These are phyloP conservation scores for Halcyon smyrnensis DNA, from an alignment of 2,797 vertebrate genomes.

Conservation along the genomic window DNA sequence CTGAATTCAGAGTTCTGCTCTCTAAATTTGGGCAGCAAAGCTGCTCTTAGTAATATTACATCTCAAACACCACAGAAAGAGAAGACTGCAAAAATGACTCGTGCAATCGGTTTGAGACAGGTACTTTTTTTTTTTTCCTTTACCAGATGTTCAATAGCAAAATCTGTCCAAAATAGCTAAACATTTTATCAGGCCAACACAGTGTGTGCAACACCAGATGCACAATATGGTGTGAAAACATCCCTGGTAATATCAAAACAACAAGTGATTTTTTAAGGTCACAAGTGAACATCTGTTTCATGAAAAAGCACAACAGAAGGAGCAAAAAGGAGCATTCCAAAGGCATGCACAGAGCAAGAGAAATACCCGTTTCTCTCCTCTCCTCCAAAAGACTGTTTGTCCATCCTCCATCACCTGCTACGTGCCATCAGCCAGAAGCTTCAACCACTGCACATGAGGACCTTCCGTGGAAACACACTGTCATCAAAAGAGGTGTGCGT, in stretches of 20 bases:
- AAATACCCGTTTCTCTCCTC: neutral
- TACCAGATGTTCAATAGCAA: neutral
- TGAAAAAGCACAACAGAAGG: neutral
- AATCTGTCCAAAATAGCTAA: neutral
- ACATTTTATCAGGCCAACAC: neutral
- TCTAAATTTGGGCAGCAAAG: neutral
- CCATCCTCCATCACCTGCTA: neutral
- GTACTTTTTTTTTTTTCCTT: too few relatives aligned
- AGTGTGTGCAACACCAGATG: neutral
- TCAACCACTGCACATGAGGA: neutral
- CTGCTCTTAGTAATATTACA: neutral
- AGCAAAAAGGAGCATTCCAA: neutral
- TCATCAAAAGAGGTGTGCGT: neutral
- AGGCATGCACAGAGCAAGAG: neutral
- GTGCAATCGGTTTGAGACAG: neutral
- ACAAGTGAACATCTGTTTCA: neutral
- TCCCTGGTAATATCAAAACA: neutral
- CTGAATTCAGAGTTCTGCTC: neutral
- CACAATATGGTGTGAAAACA: neutral
- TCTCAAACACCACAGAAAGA: neutral
- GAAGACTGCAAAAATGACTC: neutral
- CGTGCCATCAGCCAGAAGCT: neutral
- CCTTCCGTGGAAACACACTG: neutral
- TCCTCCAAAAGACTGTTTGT: accelerated
- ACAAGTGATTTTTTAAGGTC: neutral